These are phyloP conservation scores for Pyrrhosoma nymphula DNA, from an alignment of 2,888 invertebrate genomes.

Conservation along the genomic window DNA sequence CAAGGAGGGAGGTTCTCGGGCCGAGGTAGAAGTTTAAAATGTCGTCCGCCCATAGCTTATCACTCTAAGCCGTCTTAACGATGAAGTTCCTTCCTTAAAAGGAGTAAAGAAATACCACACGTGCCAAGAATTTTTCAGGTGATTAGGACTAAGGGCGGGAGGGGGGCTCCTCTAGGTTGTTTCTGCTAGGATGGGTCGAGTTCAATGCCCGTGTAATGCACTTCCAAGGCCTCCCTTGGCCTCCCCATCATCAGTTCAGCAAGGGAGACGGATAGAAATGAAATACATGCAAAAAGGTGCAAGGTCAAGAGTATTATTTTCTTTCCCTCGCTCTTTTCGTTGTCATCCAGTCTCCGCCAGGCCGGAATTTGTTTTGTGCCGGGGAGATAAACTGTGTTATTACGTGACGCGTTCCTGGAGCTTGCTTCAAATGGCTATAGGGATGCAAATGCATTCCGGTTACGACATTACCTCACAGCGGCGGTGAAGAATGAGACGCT, in stretches of 20 bases:
- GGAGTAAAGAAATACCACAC: not conserved
- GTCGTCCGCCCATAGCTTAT: not conserved
- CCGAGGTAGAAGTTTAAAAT: not conserved
- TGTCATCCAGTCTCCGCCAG: not conserved
- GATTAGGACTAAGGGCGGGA: not conserved
- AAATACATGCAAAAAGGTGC: not conserved
- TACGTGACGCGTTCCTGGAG: not conserved
- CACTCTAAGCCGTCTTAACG: conserved; percentile 22
- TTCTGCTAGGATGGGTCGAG: conserved; percentile 6
- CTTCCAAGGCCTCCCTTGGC: conserved; percentile 49
- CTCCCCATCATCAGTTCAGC: not conserved
- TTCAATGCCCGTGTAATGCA: conserved; percentile 53
- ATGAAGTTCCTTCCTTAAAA: not conserved
- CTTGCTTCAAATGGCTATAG: not conserved
- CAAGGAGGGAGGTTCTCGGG: not conserved
- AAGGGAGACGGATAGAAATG: conserved; percentile 12
- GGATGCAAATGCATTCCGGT: conserved; percentile 10
- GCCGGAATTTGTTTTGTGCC: not conserved
- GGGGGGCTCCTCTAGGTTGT: not conserved
- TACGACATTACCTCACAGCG: not conserved
- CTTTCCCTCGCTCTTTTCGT: not conserved
- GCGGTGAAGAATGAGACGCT: not conserved
- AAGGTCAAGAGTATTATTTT: conserved; percentile 49
- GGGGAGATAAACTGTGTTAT: not conserved
- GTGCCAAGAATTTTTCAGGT: conserved; percentile 16